Evolutionary conservation across 2,797 vertebrate species (phyloP), one percentile per base, ranked within the genome.

Genomic region (Cynodonichthys magdalenae): DNA sequence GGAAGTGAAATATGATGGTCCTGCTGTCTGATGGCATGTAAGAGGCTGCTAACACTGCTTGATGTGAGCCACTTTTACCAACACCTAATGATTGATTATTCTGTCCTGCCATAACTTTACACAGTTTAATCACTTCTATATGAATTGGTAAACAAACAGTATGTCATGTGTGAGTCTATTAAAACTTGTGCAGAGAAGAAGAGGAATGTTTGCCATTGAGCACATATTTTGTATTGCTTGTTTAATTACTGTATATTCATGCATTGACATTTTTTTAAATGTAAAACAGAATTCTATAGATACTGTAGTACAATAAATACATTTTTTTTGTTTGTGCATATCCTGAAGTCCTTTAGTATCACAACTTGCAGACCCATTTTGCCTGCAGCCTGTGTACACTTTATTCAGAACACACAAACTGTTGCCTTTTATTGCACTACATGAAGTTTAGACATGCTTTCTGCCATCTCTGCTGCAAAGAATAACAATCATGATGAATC

Each of bases 291-390:
- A 42, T 6, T 3, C 15, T 17, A 17, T 42, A 15, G 10, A 9
- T 12, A 36, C 34, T 36, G 34, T 9, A 36, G 34, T 42, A 17
- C 5, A 42, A 4, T 42, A 6, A 46, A 18, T 18, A 18, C n/a
- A 11, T 19, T 2, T 46, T 46, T n/a, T 19, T 9, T 46, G 6
- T 46, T 46, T 46, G 8, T 18, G 59, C 65, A 59, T 79, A 77
- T 81, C 79, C 74, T 67, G 64, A 80, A 86, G 76, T 75, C 77
- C 67, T 52, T 61, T 9, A 62, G 70, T 76, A 80, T 87, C 85
- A 86, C 75, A 78, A 74, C 81, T 41, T 66, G 55, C 75, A 62
- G 53, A 56, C 58, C 84, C 79, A 82, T 60, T 82, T 78, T 73
- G 64, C 66, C 53, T 60, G 48, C 58, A 52, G 71, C 70, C 66